phyloP scores from a whole-genome alignment of 2,888 invertebrate species.

The Anthophora plumipes region DNA sequence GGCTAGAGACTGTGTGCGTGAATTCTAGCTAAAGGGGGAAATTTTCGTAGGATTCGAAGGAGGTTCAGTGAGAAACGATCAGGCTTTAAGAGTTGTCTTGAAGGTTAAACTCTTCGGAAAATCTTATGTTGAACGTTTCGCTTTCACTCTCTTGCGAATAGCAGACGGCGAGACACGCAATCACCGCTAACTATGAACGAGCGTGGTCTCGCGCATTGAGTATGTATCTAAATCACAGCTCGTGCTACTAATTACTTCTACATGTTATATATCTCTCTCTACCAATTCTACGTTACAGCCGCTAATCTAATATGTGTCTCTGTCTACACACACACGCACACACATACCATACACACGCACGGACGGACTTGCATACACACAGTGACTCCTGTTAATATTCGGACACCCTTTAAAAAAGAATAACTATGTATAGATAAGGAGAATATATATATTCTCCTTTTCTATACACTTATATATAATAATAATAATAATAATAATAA shows the following conservation, averaged over 20 bases:
- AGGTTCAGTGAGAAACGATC: slow-evolving; percentile 5
- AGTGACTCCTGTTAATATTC: too few relatives aligned
- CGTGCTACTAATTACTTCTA: slow-evolving; percentile 84
- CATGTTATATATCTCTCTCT: slow-evolving; percentile 61
- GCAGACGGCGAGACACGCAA: slow-evolving; percentile 50
- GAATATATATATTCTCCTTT: too few relatives aligned
- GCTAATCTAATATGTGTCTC: slow-evolving; percentile 55
- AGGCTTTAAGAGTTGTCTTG: neutral
- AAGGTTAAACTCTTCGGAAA: slow-evolving; percentile 36
- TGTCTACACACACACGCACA: slow-evolving; percentile 2
- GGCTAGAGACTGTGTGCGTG: neutral
- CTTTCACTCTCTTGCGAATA: slow-evolving; percentile 58
- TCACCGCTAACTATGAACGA: slow-evolving; percentile 18
- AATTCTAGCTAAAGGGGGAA: neutral
- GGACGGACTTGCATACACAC: slow-evolving; percentile 38
- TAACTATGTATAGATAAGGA: slow-evolving; percentile 10
- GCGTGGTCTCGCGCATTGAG: slow-evolving; percentile 75
- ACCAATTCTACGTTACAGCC: slow-evolving; percentile 58
- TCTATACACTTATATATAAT: slow-evolving; percentile 6
- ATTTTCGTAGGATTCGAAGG: slow-evolving; percentile 12
- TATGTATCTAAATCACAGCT: slow-evolving; percentile 85
- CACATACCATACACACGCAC: neutral
- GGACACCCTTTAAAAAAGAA: too few relatives aligned
- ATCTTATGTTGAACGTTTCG: slow-evolving; percentile 43
- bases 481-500: slow-evolving; percentile 19